Percentiles rank a stretch among this genome's conserved stretches.
Evolutionary conservation across 2,888 invertebrate species (phyloP).

Genomic region (Torymus texanus): DNA sequence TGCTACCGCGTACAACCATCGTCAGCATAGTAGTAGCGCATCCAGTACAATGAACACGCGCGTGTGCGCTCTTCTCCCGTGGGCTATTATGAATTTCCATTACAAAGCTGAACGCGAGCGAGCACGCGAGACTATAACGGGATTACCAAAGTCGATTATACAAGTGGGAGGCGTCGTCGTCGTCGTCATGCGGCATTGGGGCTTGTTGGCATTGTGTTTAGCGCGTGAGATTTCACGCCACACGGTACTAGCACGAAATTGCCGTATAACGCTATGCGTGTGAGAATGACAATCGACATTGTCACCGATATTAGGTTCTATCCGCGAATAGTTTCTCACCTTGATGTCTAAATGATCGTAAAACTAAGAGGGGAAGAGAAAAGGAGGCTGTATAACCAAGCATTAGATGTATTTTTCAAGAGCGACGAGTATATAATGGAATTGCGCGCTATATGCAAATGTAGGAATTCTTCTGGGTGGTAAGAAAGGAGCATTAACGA

Average conservation of each 20-base stretch:
- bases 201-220: constrained; percentile 42
- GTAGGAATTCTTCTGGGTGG: background rate
- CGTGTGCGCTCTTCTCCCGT: background rate
- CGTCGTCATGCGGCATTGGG: too few species aligned
- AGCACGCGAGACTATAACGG: constrained; percentile 32
- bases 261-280: background rate
- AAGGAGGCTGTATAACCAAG: background rate
- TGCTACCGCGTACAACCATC: background rate
- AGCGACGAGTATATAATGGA: background rate
- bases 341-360: constrained; percentile 27
- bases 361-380: too few species aligned
- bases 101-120: constrained; percentile 55
- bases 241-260: constrained; percentile 23
- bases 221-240: constrained; percentile 38
- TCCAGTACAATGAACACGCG: background rate
- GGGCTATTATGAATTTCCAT: constrained; percentile 50
- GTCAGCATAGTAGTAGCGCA: background rate
- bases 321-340: background rate
- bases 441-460: constrained; percentile 9
- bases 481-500: too few species aligned
- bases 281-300: constrained; percentile 42
- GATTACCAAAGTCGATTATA: constrained; percentile 58
- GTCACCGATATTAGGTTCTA: constrained; percentile 22
- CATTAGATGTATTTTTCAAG: background rate
- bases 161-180: constrained; percentile 24